Evolutionary conservation across 2,113 vertebrate genomes (phyloP).

Genomic region (Perca schrenkii): DNA sequence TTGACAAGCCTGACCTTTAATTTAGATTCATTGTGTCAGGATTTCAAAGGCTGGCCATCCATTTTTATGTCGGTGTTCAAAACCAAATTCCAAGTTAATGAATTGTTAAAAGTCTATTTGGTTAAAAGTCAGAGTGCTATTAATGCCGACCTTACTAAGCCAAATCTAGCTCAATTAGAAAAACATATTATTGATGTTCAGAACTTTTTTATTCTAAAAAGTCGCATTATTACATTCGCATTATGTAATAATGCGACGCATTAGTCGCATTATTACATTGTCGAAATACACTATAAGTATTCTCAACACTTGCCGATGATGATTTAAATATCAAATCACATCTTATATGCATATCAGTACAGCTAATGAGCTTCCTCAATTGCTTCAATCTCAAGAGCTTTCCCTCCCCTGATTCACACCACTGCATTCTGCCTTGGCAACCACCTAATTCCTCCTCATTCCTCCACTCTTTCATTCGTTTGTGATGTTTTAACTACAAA

Average conservation of each 20-base stretch:
- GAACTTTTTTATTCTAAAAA: neutral
- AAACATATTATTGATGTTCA: neutral
- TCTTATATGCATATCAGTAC: slow-evolving; percentile 2
- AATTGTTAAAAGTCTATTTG: neutral
- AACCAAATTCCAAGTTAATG: slow-evolving; percentile 15
- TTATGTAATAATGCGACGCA: no score
- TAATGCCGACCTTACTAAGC: neutral
- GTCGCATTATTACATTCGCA: neutral
- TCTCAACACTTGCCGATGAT: neutral
- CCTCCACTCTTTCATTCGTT: slow-evolving; percentile 25
- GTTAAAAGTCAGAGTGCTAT: neutral
- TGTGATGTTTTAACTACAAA: slow-evolving; percentile 28
- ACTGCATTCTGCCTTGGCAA: slow-evolving; percentile 1
- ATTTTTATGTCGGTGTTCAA: slow-evolving; percentile 15
- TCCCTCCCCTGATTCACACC: neutral
- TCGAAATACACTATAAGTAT: neutral
- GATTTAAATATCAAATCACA: slow-evolving; percentile 20
- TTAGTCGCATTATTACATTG: neutral
- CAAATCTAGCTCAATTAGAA: neutral
- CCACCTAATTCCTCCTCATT: slow-evolving; percentile 28
- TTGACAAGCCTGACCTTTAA: slow-evolving; percentile 59
- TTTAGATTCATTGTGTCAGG: slow-evolving; percentile 21
- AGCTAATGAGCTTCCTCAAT: slow-evolving; percentile 29
- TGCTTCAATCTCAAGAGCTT: slow-evolving; percentile 16
- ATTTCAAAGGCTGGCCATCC: slow-evolving; percentile 24